Evolutionary conservation across 2,797 vertebrate species (phyloP).

Genomic region (Coluber constrictor): DNA sequence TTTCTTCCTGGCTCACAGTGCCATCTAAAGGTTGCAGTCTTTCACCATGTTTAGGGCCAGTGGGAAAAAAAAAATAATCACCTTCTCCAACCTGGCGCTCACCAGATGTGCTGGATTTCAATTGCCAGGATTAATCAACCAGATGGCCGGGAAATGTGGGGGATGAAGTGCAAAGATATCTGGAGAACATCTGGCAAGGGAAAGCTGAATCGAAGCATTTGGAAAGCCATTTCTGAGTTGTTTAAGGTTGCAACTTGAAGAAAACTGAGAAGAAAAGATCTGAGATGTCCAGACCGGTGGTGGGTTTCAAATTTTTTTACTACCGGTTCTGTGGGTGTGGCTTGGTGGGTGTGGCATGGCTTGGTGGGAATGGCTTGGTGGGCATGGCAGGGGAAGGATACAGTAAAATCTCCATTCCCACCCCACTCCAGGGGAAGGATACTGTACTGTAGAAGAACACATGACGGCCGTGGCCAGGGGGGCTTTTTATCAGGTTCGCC

Average conservation of each 20-base stretch:
- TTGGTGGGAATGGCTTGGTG: too few relatives aligned
- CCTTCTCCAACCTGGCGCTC: background rate
- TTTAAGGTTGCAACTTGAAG: background rate
- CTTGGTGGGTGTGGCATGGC: too few relatives aligned
- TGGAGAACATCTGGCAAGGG: background rate
- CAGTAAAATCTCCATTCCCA: too few relatives aligned
- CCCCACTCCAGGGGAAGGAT: too few relatives aligned
- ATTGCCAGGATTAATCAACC: background rate
- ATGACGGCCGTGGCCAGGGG: too few relatives aligned
- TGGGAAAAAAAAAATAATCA: background rate
- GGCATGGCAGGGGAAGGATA: too few relatives aligned
- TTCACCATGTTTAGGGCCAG: background rate
- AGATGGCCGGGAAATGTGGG: background rate
- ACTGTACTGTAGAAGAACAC: too few relatives aligned
- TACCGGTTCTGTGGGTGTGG: too few relatives aligned
- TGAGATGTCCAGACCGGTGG: background rate
- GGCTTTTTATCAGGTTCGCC: too few relatives aligned
- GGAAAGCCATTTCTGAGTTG: background rate
- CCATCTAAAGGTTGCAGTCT: background rate
- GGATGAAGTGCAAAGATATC: background rate
- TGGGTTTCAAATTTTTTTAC: too few relatives aligned
- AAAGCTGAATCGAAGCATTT: background rate
- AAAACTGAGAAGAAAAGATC: background rate
- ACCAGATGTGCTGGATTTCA: background rate
- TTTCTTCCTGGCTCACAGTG: background rate